These are phyloP conservation scores for Nautilus pompilius DNA, from an alignment of 1,140 invertebrate species.

Conservation along the genomic window DNA sequence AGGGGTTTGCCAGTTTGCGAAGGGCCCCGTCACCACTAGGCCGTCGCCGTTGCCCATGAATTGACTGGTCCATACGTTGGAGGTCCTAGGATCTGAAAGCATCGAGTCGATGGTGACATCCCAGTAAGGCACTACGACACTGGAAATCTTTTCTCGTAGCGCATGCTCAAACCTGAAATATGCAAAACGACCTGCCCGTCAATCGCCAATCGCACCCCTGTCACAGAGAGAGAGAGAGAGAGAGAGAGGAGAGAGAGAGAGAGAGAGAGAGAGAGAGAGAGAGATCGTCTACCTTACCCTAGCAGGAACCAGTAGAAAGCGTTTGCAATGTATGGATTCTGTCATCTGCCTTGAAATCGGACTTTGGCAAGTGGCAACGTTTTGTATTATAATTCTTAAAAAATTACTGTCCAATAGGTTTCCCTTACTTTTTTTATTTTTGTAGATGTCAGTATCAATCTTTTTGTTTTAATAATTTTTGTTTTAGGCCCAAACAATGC, in stretches of 20 bases:
- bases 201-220: not conserved
- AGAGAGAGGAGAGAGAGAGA: not conserved
- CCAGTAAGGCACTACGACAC: constrained; percentile 49
- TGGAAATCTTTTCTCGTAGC: constrained; percentile 31
- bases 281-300: too few species aligned
- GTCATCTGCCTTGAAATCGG: not conserved
- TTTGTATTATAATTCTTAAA: too few species aligned
- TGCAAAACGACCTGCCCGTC: constrained; percentile 11
- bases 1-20: constrained; percentile 8
- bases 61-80: constrained; percentile 39
- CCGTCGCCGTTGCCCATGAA: constrained; percentile 52
- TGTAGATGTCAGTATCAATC: too few species aligned
- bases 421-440: too few species aligned
- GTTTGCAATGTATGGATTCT: too few species aligned
- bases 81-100: constrained; percentile 35
- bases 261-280: not conserved
- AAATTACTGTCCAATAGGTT: too few species aligned
- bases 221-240: not conserved
- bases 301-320: too few species aligned
- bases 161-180: constrained; percentile 37
- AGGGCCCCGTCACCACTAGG: constrained; percentile 46
- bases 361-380: constrained; percentile 3
- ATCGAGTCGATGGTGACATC: constrained; percentile 37
- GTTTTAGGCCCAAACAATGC: too few species aligned
- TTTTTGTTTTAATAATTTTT: too few species aligned